Percentiles rank a stretch among this genome's conserved stretches.
phyloP scores from a whole-genome alignment of 64 coral and sea anemone species.

The Stichodactyla helianthus region DNA sequence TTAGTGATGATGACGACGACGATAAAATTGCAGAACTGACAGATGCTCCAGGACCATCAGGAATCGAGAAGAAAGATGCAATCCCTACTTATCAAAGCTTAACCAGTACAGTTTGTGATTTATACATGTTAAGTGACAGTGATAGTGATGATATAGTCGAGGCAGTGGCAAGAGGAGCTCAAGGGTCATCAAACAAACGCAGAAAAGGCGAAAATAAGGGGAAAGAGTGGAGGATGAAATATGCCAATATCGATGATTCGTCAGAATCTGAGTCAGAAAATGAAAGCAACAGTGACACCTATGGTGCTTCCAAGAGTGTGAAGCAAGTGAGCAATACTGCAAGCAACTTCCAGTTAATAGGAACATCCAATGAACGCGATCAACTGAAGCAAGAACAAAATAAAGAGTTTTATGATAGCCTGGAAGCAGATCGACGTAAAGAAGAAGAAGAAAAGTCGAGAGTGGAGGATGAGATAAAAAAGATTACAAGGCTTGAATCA shows the following conservation, averaged over 20 bases:
- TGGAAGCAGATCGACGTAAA: conserved; percentile 19
- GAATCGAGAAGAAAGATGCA: not conserved
- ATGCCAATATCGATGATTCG: conserved; percentile 20
- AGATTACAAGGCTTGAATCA: not conserved
- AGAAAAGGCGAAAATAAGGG: not conserved
- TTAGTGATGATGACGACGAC: conserved; percentile 1
- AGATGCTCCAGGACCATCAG: conserved; percentile 2
- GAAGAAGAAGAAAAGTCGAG: not conserved
- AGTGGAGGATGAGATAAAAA: not conserved
- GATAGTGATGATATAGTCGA: no score
- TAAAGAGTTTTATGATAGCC: not conserved
- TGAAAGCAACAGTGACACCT: not conserved
- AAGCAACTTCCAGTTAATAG: conserved; percentile 23
- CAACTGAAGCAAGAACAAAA: conserved; percentile 36
- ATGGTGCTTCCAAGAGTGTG: not conserved
- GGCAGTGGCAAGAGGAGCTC: not conserved
- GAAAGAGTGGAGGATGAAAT: conserved; percentile 26
- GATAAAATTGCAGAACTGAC: conserved; percentile 17
- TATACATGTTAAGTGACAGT: no score
- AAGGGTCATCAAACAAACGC: not conserved
- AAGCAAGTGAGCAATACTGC: not conserved
- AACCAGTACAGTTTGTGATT: not conserved
- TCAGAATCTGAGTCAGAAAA: not conserved
- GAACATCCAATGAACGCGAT: conserved; percentile 28
- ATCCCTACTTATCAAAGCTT: not conserved